phyloP scores from a whole-genome alignment of 2,797 vertebrate genomes.

The Gobio occitaniae region DNA sequence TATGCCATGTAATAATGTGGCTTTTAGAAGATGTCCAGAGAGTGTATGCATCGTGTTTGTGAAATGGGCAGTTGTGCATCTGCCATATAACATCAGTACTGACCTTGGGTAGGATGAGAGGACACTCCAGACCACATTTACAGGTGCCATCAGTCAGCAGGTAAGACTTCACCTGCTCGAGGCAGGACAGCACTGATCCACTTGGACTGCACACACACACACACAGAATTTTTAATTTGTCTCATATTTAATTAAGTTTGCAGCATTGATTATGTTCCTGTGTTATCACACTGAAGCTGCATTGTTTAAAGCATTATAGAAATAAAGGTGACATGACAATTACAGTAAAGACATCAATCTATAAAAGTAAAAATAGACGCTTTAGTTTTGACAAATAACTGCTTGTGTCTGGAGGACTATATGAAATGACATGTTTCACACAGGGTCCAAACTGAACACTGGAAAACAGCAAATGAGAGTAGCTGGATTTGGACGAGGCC shows the following conservation, averaged over 20 bases:
- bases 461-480: neutral
- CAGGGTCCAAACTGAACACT: neutral
- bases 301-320: neutral
- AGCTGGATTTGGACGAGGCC: neutral
- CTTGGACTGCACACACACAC: conserved; percentile 87
- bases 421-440: neutral
- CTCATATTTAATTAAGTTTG: neutral
- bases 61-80: no score
- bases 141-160: conserved; percentile 98
- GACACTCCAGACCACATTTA: conserved; percentile 99
- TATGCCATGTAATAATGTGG: neutral
- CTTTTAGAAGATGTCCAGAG: neutral
- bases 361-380: neutral
- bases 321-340: neutral
- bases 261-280: neutral
- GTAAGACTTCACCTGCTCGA: conserved; percentile 98
- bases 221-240: neutral
- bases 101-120: conserved; percentile 98
- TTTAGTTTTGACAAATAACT: neutral
- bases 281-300: neutral
- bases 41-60: neutral
- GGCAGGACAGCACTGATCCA: conserved; percentile 95
- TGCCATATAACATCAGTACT: conserved; percentile 36
- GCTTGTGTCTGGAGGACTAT: neutral
- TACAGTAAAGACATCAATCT: neutral